Evolutionary conservation across 2,113 vertebrate species (phyloP), one percentile per base, ranked within the genome.

Genomic region (Cyprinus carpio): DNA sequence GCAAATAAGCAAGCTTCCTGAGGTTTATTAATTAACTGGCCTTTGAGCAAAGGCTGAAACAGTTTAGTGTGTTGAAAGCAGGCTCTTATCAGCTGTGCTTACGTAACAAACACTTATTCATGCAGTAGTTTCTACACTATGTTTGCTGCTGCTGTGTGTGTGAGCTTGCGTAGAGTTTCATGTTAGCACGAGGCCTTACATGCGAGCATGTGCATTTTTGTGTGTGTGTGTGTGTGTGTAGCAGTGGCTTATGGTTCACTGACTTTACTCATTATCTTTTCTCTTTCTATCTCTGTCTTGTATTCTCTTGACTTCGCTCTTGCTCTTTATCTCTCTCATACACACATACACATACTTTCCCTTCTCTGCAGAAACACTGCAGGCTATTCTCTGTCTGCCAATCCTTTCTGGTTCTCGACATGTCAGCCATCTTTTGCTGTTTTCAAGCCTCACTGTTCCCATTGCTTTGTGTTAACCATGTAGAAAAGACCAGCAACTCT

Each of bases 181-280:
- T 80, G 49, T 69, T 29, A 23, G 15, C 11, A 71, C 15, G 29
- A 84, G 86, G 87, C 43, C 64, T 54, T 46, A 43, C 62, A 71
- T 67, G 46, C 20, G 60, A 64, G 80, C 6, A 34, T 54, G 69
- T 58, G 82, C 29, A 46, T 75, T 56, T n/a, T n/a, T n/a, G n/a
- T 75, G 51, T 79, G 56, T 81, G 62, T 76, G 51, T 79, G 65
- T 81, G 62, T 81, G 75, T 81, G 69, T 49, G 46, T 34, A 79
- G 86, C 86, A 84, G 85, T 67, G 27, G 64, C 85, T 91, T 87
- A 89, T 58, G 87, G 90, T 87, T 93, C 88, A 87, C 83, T 85
- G 87, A 87, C 87, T 90, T 84, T 79, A 85, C 91, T 93, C 85
- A 90, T 92, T 90, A 91, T 87, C 85, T 81, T 79, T 72, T 87